A percentile compares a stretch with the other conserved stretches of the same genome.
phyloP scores from a whole-genome alignment of 1,140 invertebrate species.

The Latrodectus geometricus region DNA sequence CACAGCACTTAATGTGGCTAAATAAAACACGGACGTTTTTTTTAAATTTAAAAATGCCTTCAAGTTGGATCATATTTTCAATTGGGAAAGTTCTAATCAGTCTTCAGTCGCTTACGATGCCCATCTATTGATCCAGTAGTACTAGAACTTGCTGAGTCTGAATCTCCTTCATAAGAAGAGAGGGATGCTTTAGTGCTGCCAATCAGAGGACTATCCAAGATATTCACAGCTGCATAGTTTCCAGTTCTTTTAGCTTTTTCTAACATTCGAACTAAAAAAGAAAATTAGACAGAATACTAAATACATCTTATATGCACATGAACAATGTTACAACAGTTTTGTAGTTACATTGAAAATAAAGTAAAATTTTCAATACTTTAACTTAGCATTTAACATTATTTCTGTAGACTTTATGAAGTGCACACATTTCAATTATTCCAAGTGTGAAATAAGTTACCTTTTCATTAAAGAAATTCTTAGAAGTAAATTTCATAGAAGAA shows the following conservation, averaged over 20 bases:
- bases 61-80: not conserved
- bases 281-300: slow-evolving; percentile 39
- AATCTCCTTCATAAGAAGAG: slow-evolving; percentile 69
- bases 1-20: not conserved
- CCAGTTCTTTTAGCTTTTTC: slow-evolving; percentile 79
- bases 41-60: not conserved
- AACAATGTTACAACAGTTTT: not conserved
- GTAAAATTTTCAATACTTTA: too few relatives aligned
- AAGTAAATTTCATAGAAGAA: too few relatives aligned
- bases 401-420: too few relatives aligned
- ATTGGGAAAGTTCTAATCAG: not conserved
- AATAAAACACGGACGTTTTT: slow-evolving; percentile 38
- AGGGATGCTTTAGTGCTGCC: slow-evolving; percentile 69
- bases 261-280: slow-evolving; percentile 75
- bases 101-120: slow-evolving; percentile 71
- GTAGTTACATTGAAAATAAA: too few relatives aligned
- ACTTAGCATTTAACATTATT: too few relatives aligned
- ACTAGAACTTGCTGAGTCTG: slow-evolving; percentile 72
- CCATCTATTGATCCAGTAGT: slow-evolving; percentile 70
- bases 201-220: slow-evolving; percentile 53
- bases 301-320: not conserved
- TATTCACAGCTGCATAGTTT: slow-evolving; percentile 73
- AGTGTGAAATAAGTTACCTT: too few relatives aligned
- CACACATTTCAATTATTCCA: too few relatives aligned
- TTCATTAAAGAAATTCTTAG: too few relatives aligned